A percentile compares a stretch with the other conserved stretches of the same genome.
These are phyloP conservation scores for Cirrhinus molitorella DNA, from an alignment of 2,797 vertebrate species.

Conservation along the genomic window DNA sequence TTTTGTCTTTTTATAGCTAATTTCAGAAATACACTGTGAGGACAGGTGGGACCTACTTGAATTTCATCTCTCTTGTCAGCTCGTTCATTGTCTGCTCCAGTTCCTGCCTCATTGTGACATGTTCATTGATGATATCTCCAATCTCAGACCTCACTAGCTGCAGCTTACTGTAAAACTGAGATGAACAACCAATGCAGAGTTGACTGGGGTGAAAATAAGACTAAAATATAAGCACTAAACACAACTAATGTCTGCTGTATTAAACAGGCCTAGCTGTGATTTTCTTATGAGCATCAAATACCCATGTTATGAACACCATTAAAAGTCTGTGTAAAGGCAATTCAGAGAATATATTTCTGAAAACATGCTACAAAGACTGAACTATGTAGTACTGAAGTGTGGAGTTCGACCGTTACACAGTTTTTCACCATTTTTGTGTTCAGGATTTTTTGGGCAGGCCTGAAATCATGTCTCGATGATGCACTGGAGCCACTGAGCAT, in stretches of 20 bases:
- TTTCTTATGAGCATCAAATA: background rate
- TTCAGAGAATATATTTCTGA: no score
- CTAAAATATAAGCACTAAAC: background rate
- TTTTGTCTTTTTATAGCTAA: background rate
- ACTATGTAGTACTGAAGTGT: no score
- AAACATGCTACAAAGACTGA: no score
- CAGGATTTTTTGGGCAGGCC: no score
- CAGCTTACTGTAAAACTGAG: constrained; percentile 91
- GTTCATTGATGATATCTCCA: constrained; percentile 91
- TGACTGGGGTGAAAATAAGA: background rate
- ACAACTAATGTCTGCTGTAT: background rate
- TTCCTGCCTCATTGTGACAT: constrained; percentile 92
- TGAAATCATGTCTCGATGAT: no score
- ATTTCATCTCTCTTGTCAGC: constrained; percentile 96
- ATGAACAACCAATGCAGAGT: constrained; percentile 27
- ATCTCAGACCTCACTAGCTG: constrained; percentile 93
- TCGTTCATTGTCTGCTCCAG: constrained; percentile 95
- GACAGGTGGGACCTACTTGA: constrained; percentile 84
- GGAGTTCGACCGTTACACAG: no score
- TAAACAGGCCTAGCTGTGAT: background rate
- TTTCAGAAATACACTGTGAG: constrained; percentile 3
- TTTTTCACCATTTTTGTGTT: no score
- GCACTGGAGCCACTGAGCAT: no score
- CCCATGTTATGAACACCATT: background rate
- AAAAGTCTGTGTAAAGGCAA: background rate